Conservation (phyloP, 2,113 vertebrate species). For the Pterophyllum scalare region DNA sequence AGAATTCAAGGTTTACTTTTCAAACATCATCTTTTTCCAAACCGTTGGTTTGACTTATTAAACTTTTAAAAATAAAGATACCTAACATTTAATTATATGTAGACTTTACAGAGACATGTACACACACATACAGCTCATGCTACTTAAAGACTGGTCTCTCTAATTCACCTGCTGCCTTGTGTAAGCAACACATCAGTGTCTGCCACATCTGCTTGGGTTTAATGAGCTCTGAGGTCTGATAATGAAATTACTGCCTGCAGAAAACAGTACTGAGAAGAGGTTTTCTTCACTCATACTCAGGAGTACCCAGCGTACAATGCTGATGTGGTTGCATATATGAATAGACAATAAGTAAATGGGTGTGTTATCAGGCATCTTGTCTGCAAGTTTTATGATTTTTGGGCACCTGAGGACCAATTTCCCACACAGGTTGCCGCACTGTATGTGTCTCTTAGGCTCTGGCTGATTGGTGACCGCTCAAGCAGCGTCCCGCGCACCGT, state of each 20-base stretch:
- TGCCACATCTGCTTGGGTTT: conserved; percentile 67
- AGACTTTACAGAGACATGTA: background rate
- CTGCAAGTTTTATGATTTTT: conserved; percentile 19
- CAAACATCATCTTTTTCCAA: background rate
- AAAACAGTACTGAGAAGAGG: conserved; percentile 31
- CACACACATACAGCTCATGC: background rate
- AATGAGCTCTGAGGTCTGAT: conserved; percentile 70
- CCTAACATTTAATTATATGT: background rate
- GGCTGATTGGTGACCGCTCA: background rate
- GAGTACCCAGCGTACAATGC: conserved; percentile 9
- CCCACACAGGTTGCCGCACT: background rate
- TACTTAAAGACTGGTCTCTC: conserved; percentile 11
- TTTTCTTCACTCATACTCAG: conserved; percentile 37
- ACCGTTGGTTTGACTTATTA: background rate
- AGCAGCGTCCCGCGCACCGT: background rate
- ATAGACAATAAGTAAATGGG: background rate
- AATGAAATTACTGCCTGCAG: conserved; percentile 65
- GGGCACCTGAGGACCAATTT: background rate
- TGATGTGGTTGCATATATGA: conserved; percentile 31
- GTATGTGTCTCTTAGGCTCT: background rate
- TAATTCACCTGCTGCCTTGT: conserved; percentile 54
- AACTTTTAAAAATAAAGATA: background rate
- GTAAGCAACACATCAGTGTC: conserved; percentile 53
- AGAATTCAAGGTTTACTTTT: background rate
- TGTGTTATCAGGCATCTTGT: conserved; percentile 33